Evolutionary conservation across 30 jellyfish, hydroid and myxozoan genomes (phyloP).

Genomic region (Aurelia aurita complex sp. Pacific): DNA sequence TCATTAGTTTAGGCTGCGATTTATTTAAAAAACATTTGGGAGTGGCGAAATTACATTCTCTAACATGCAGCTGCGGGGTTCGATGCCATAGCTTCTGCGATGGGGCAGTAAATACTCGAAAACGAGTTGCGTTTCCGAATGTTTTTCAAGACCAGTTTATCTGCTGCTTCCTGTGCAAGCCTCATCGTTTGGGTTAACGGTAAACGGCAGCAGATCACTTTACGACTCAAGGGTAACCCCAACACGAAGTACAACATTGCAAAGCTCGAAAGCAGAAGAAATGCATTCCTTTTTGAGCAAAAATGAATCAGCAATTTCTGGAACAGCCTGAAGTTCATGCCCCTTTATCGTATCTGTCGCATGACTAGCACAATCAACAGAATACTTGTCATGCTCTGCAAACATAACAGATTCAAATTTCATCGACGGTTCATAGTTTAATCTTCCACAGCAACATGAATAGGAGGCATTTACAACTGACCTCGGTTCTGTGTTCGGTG

Average conservation of each 20-base stretch:
- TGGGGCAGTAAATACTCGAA: too few species aligned
- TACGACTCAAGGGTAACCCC: slow-evolving; percentile 20
- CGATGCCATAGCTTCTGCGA: too few species aligned
- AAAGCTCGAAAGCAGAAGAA: slow-evolving; percentile 55
- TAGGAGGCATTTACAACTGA: background rate
- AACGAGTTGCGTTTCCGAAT: too few species aligned
- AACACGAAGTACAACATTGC: slow-evolving; percentile 47
- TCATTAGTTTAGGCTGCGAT: too few species aligned
- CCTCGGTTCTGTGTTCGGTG: slow-evolving; percentile 20
- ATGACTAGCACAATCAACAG: too few species aligned
- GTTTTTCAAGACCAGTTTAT: too few species aligned
- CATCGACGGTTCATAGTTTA: background rate
- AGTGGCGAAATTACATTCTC: too few species aligned
- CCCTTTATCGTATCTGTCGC: background rate
- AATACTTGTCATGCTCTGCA: background rate
- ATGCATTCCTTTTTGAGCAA: slow-evolving; percentile 28
- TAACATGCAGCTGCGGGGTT: too few species aligned
- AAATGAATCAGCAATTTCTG: slow-evolving; percentile 42
- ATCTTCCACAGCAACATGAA: slow-evolving; percentile 54
- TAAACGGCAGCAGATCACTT: too few species aligned
- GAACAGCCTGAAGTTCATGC: background rate
- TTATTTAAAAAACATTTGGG: too few species aligned
- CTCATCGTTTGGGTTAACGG: too few species aligned
- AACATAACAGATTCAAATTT: slow-evolving; percentile 1
- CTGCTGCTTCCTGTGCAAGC: too few species aligned